A percentile compares a stretch with the other conserved stretches of the same genome.
phyloP scores from a whole-genome alignment of 2,888 invertebrate genomes.

The Lepidochrysops patricia region DNA sequence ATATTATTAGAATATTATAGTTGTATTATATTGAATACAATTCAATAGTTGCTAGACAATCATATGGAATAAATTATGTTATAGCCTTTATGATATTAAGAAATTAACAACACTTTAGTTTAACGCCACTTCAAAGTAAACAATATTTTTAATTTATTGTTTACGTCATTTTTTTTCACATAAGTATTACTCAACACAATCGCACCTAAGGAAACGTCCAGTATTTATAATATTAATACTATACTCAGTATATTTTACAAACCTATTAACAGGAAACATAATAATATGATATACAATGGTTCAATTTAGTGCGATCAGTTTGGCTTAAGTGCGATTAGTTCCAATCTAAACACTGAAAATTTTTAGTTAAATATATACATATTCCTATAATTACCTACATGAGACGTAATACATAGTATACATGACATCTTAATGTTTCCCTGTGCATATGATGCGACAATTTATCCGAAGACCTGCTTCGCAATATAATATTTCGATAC shows the following conservation, averaged over 20 bases:
- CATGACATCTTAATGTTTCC: not conserved
- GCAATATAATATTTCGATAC: not conserved
- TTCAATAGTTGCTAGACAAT: not conserved
- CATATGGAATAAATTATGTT: constrained; percentile 10
- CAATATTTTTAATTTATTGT: not conserved
- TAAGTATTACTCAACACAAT: not conserved
- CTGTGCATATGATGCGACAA: constrained; percentile 4
- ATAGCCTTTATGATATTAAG: not conserved
- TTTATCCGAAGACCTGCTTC: constrained; percentile 6
- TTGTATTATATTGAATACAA: not conserved
- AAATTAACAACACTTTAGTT: not conserved
- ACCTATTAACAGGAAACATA: constrained; percentile 6
- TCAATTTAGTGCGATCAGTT: not conserved
- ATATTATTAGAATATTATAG: not conserved
- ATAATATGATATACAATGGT: not conserved
- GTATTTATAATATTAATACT: not conserved
- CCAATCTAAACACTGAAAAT: not conserved
- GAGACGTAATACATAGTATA: not conserved
- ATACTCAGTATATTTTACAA: constrained; percentile 9
- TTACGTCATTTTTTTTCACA: not conserved
- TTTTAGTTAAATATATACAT: constrained; percentile 1
- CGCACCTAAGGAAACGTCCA: not conserved
- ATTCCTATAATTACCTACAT: not conserved
- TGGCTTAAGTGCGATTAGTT: constrained; percentile 11
- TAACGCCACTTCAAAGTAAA: not conserved